A percentile compares a stretch with the other conserved stretches of the same genome.
Evolutionary conservation across 1,140 invertebrate species (phyloP).

Genomic region (Oedothorax gibbosus): DNA sequence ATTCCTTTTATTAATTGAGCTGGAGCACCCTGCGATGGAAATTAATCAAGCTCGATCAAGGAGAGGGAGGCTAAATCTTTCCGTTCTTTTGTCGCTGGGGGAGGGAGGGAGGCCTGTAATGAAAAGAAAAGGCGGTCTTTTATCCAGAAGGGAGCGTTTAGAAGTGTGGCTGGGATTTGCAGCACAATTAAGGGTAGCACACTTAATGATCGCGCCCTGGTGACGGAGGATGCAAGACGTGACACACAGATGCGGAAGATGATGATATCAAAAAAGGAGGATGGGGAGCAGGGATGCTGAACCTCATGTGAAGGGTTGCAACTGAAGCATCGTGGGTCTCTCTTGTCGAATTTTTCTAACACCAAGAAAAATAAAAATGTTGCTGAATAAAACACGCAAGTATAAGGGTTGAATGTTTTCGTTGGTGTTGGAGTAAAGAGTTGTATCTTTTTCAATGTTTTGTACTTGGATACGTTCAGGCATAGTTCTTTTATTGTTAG

Average conservation of each 20-base stretch:
- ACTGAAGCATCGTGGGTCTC: too few relatives aligned
- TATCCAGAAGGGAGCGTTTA: constrained; percentile 44
- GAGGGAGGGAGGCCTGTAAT: constrained; percentile 37
- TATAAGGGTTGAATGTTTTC: too few relatives aligned
- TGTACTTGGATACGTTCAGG: too few relatives aligned
- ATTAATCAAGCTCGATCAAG: constrained; percentile 58
- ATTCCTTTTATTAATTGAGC: constrained; percentile 60
- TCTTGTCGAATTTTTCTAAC: too few relatives aligned
- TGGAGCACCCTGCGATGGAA: constrained; percentile 41
- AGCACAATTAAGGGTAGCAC: constrained; percentile 47
- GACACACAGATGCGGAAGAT: constrained; percentile 50
- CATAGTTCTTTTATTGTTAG: too few relatives aligned
- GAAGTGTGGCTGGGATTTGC: constrained; percentile 39
- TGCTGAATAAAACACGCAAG: too few relatives aligned
- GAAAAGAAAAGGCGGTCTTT: constrained; percentile 55
- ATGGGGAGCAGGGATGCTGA: constrained; percentile 1
- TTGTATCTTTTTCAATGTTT: too few relatives aligned
- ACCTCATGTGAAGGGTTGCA: too few relatives aligned
- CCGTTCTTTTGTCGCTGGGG: constrained; percentile 39
- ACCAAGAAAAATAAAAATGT: too few relatives aligned
- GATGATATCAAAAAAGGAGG: constrained; percentile 51
- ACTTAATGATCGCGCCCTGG: constrained; percentile 50
- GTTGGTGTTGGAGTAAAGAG: too few relatives aligned
- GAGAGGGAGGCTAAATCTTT: constrained; percentile 57
- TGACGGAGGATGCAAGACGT: constrained; percentile 55